Evolutionary conservation across 30 jellyfish, hydroid and myxozoan genomes (phyloP).

Genomic region (Calvadosia cruxmelitensis): DNA sequence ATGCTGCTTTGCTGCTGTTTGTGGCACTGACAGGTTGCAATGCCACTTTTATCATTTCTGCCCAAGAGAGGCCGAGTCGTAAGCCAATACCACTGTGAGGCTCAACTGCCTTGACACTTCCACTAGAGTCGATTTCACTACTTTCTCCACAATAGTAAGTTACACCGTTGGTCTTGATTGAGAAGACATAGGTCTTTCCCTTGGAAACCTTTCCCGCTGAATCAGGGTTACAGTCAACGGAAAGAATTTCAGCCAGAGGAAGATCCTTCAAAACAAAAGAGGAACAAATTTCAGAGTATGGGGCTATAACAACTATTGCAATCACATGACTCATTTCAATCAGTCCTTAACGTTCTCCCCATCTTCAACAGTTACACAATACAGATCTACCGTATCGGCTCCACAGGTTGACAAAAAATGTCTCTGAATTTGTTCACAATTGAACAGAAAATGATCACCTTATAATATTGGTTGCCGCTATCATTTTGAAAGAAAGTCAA

Average conservation of each 20-base stretch:
- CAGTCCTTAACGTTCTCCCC: too few relatives aligned
- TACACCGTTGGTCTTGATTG: conserved; percentile 49
- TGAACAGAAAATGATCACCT: conserved; percentile 52
- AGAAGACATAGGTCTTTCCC: conserved; percentile 85
- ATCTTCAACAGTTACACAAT: too few relatives aligned
- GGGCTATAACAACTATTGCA: too few relatives aligned
- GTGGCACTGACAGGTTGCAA: conserved; percentile 62
- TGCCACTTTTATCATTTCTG: conserved; percentile 77
- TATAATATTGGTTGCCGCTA: conserved; percentile 50
- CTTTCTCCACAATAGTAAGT: conserved; percentile 90
- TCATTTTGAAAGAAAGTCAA: conserved; percentile 64
- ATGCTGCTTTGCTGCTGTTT: conserved; percentile 36
- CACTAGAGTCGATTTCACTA: conserved; percentile 69
- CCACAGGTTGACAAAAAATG: too few relatives aligned
- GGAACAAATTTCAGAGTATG: background rate
- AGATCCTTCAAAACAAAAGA: conserved; percentile 42
- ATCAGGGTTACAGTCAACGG: conserved; percentile 82
- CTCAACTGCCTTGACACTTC: conserved; percentile 74
- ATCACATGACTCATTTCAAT: too few relatives aligned
- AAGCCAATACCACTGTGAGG: conserved; percentile 92
- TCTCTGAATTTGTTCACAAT: too few relatives aligned
- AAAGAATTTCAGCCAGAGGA: conserved; percentile 73
- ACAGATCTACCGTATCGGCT: too few relatives aligned
- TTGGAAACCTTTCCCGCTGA: conserved; percentile 78
- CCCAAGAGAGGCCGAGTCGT: conserved; percentile 92